phyloP scores from a whole-genome alignment of 1,140 invertebrate genomes.

The Diachasmimorpha longicaudata region DNA sequence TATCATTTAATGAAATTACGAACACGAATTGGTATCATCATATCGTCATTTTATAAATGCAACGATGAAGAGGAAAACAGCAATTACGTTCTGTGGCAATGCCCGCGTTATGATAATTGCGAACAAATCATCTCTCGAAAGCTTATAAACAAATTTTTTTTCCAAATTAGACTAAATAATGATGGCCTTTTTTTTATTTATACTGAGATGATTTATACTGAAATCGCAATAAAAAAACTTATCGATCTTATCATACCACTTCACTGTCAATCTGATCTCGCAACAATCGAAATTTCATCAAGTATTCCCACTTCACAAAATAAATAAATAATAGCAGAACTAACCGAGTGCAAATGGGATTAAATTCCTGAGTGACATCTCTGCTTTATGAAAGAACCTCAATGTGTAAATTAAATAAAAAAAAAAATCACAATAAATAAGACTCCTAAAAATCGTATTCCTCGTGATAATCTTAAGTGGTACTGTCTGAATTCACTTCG shows the following conservation, averaged over 20 bases:
- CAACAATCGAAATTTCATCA: background rate
- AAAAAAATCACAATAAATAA: background rate
- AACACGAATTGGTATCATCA: no score
- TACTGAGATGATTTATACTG: no score
- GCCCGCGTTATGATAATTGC: no score
- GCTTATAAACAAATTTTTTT: no score
- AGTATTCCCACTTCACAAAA: background rate
- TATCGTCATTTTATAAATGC: no score
- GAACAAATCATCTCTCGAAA: no score
- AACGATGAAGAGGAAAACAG: no score
- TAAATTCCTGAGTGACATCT: constrained; percentile 20
- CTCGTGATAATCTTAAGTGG: background rate
- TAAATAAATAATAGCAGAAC: background rate
- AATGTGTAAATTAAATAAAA: background rate
- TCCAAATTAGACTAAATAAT: no score
- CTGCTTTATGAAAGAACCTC: background rate
- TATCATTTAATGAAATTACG: no score
- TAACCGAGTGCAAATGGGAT: constrained; percentile 16
- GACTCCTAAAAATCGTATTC: background rate
- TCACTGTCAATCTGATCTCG: background rate
- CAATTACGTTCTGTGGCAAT: no score
- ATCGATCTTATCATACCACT: background rate
- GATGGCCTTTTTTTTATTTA: no score
- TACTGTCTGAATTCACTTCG: constrained; percentile 33
- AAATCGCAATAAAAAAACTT: no score